These are phyloP conservation scores for Hyppa rectilinea DNA, from an alignment of 2,888 invertebrate species.

Conservation along the genomic window DNA sequence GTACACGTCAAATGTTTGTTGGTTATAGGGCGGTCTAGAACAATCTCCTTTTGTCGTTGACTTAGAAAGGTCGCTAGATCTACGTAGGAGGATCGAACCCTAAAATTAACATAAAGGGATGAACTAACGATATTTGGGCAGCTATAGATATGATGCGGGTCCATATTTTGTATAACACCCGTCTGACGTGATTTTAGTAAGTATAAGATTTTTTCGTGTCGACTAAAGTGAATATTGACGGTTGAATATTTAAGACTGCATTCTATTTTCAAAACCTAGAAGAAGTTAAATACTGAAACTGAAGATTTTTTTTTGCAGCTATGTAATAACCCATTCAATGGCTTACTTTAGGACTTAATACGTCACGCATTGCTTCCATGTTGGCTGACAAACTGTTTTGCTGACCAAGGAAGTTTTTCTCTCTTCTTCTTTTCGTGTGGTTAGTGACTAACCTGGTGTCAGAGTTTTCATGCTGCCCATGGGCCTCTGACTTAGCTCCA, in stretches of 20 bases:
- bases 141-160: slow-evolving; percentile 33
- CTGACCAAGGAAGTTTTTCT: background rate
- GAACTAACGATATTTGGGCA: slow-evolving; percentile 30
- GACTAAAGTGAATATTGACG: too few relatives aligned
- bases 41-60: slow-evolving; percentile 49
- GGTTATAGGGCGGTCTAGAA: too few relatives aligned
- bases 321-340: background rate
- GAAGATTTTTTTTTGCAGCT: background rate
- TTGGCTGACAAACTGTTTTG: background rate
- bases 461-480: too few relatives aligned
- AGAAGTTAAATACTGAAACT: background rate
- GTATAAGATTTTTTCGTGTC: background rate
- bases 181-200: slow-evolving; percentile 19
- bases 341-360: background rate
- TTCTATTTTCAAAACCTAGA: background rate
- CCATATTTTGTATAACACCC: slow-evolving; percentile 29
- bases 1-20: too few relatives aligned
- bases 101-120: slow-evolving; percentile 64
- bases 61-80: slow-evolving; percentile 44
- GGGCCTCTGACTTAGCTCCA: too few relatives aligned
- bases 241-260: background rate
- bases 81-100: slow-evolving; percentile 29
- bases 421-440: too few relatives aligned
- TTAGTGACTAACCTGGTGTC: too few relatives aligned
- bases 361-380: background rate